phyloP scores from a whole-genome alignment of 35 echinoderm and acorn worm genomes.

The Apostichopus parvimensis region DNA sequence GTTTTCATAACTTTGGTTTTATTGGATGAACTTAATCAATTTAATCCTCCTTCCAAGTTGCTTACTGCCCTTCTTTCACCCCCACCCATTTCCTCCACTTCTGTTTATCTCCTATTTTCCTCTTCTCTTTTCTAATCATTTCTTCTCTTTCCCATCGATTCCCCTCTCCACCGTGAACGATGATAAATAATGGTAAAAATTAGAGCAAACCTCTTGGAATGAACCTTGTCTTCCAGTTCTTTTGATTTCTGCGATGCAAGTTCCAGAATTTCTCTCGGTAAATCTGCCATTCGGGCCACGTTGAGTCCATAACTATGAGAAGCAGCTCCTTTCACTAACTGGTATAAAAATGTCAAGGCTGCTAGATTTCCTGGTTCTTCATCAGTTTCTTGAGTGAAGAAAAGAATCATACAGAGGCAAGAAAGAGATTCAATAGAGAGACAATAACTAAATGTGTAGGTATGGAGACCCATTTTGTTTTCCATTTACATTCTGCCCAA shows the following conservation, averaged over 20 bases:
- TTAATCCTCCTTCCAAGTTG: too few species aligned
- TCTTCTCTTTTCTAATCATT: too few species aligned
- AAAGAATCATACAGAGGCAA: too few species aligned
- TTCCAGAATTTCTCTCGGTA: conserved; percentile 64
- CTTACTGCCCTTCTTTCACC: background rate
- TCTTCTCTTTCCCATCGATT: background rate
- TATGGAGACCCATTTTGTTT: too few species aligned
- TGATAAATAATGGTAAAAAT: background rate
- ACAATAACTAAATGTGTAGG: too few species aligned
- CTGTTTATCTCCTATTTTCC: background rate
- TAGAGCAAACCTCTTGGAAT: conserved; percentile 63
- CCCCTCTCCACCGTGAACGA: background rate
- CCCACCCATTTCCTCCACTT: background rate
- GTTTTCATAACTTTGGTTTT: too few species aligned
- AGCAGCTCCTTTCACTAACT: conserved; percentile 81
- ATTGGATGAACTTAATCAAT: too few species aligned
- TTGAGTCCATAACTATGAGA: conserved; percentile 92
- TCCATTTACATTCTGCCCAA: too few species aligned
- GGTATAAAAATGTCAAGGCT: conserved; percentile 87
- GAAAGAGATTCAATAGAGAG: too few species aligned
- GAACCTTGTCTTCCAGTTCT: conserved; percentile 72
- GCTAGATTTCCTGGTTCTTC: background rate
- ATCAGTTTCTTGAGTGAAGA: background rate
- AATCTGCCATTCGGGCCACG: conserved; percentile 86
- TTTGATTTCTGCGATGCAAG: conserved; percentile 75